Evolutionary conservation across 2,113 vertebrate genomes (phyloP), one percentile per base, ranked within the genome.

Genomic region (Neotragus moschatus): DNA sequence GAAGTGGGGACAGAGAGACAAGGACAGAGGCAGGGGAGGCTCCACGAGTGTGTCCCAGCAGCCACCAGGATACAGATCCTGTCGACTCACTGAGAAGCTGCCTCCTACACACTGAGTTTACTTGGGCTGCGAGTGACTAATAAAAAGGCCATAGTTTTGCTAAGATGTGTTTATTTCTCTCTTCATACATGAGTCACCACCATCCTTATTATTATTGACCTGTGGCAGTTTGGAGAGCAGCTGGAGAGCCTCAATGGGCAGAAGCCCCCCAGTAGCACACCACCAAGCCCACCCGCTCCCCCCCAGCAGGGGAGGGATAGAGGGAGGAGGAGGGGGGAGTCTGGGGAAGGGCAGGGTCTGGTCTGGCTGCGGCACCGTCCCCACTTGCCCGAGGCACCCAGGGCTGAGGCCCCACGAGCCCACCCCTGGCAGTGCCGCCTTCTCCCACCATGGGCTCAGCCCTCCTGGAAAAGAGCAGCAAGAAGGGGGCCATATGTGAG

Each of bases 241-340:
- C 33, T 39, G 2, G 70, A 30, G 58, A 81, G 61, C 80, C 30
- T 39, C 0, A 36, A 45, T 15, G 70, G 16, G 16, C 43, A 36
- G 49, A 88, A 61, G 33, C 10, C 33, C n/a, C 61, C 39, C 55
- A 33, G 6, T 4, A 39, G 21, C n/a, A 55, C 14, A 39, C 58
- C 43, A n/a, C 28, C 36, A 56, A 17, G 9, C 70, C 85, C 82
- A 10, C 51, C 60, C 75, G 28, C 53, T 10, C 17, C 47, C 47
- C 2, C 4, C 39, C 47, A 2, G 15, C 7, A 6, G 5, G 2
- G 77, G 3, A 6, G 3, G 16, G n/a, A 4, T 0, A 4, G 25
- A 33, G 70, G 66, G 0, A 13, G 39, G 26, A 14, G 16, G 26
- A 3, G 23, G 19, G 21, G 5, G 7, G 5, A 88, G 39, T 12